phyloP scores from a whole-genome alignment of 2,113 vertebrate genomes.

The Coturnix japonica region DNA sequence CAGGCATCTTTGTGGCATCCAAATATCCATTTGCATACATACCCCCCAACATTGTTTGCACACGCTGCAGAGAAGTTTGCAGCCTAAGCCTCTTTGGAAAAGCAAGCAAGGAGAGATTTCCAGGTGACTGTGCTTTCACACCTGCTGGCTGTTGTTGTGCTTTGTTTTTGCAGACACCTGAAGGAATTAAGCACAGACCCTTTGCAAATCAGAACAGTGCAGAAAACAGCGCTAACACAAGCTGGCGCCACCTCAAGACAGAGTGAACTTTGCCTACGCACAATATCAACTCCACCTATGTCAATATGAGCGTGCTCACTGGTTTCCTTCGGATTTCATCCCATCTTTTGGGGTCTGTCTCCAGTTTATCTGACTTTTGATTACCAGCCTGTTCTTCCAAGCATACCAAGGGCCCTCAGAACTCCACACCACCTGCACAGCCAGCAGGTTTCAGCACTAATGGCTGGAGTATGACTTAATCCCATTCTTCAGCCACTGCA shows the following conservation, averaged over 20 bases:
- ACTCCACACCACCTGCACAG: neutral
- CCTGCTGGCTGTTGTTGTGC: neutral
- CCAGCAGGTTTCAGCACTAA: neutral
- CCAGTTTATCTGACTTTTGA: neutral
- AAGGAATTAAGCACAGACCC: neutral
- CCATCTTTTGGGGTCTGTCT: accelerated
- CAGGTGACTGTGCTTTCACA: neutral
- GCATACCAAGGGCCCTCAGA: accelerated
- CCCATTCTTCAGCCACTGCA: neutral
- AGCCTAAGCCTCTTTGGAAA: neutral
- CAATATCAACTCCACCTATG: neutral
- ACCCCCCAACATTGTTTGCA: neutral
- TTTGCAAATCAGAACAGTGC: neutral
- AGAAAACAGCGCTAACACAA: neutral
- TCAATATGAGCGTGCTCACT: accelerated
- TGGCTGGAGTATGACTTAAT: neutral
- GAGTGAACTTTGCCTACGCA: neutral
- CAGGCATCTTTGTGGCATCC: neutral
- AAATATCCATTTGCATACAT: accelerated
- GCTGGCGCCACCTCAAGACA: neutral
- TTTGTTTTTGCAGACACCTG: neutral
- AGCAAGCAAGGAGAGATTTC: accelerated
- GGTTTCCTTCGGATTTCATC: accelerated
- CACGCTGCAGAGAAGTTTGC: no score
- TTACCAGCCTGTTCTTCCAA: neutral